Conservation (phyloP, 2,113 vertebrate species). For the Limanda limanda region DNA sequence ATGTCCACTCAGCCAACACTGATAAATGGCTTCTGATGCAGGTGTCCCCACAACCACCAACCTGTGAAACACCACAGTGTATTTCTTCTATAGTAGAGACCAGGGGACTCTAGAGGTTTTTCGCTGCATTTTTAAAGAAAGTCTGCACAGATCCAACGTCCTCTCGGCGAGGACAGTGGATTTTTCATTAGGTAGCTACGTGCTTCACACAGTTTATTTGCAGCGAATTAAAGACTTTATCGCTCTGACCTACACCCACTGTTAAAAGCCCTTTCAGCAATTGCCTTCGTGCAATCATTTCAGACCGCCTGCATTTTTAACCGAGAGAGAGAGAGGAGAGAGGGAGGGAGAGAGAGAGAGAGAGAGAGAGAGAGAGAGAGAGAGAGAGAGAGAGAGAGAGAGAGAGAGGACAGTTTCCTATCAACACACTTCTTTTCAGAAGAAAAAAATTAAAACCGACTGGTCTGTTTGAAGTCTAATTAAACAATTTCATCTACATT, state of each 20-base stretch:
- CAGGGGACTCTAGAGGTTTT: conserved; percentile 5
- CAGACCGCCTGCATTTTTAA: conserved; percentile 8
- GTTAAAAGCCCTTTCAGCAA: conserved; percentile 13
- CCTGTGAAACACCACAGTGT: conserved; percentile 16
- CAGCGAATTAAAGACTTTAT: conserved; percentile 5
- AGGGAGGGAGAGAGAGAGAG: not conserved
- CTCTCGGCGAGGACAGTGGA: not conserved
- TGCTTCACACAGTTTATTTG: conserved; percentile 18
- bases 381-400: too few species aligned
- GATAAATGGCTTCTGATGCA: conserved; percentile 44
- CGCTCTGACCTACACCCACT: not conserved
- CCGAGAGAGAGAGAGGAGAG: not conserved
- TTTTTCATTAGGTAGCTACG: conserved; percentile 14
- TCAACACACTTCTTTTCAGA: conserved; percentile 1
- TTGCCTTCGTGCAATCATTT: conserved; percentile 21
- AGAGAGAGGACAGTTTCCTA: not conserved
- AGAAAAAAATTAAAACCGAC: not conserved
- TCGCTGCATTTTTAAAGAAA: conserved; percentile 12
- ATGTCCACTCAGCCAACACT: conserved; percentile 32
- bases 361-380: too few species aligned
- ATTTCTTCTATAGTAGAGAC: conserved; percentile 27
- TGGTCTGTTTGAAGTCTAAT: not conserved
- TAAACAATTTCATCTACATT: not conserved
- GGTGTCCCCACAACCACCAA: not conserved
- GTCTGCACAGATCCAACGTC: not conserved